Evolutionary conservation across 2,888 invertebrate genomes (phyloP).

Genomic region (Acanthosoma haemorrhoidale): DNA sequence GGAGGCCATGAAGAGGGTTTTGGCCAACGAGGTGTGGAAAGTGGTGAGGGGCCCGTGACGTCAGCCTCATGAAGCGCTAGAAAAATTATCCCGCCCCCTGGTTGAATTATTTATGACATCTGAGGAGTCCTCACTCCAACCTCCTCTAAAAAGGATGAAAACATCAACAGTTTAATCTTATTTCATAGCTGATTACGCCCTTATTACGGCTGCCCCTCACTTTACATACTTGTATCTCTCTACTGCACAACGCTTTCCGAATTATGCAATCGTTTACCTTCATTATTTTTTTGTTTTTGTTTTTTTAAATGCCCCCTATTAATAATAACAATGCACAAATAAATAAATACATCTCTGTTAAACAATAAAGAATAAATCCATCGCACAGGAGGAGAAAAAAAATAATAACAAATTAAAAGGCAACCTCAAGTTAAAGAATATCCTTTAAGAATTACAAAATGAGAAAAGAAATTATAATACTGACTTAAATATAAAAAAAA

Average conservation of each 20-base stretch:
- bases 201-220: not conserved
- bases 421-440: too few relatives aligned
- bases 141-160: not conserved
- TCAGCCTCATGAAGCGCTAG: conserved; percentile 1
- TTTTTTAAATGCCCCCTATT: too few relatives aligned
- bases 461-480: too few relatives aligned
- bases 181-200: conserved; percentile 1
- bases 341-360: too few relatives aligned
- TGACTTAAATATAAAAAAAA: too few relatives aligned
- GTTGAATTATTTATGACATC: not conserved
- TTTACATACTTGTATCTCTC: not conserved
- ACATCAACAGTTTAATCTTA: conserved; percentile 7
- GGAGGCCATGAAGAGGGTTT: not conserved
- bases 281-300: too few relatives aligned
- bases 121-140: not conserved
- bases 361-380: too few relatives aligned
- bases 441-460: too few relatives aligned
- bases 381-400: too few relatives aligned
- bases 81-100: not conserved
- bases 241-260: not conserved
- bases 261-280: not conserved
- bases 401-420: too few relatives aligned
- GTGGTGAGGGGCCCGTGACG: not conserved
- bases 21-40: not conserved
- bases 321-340: too few relatives aligned